phyloP scores from a whole-genome alignment of 1,140 invertebrate species.

The Platorchestia sp. region DNA sequence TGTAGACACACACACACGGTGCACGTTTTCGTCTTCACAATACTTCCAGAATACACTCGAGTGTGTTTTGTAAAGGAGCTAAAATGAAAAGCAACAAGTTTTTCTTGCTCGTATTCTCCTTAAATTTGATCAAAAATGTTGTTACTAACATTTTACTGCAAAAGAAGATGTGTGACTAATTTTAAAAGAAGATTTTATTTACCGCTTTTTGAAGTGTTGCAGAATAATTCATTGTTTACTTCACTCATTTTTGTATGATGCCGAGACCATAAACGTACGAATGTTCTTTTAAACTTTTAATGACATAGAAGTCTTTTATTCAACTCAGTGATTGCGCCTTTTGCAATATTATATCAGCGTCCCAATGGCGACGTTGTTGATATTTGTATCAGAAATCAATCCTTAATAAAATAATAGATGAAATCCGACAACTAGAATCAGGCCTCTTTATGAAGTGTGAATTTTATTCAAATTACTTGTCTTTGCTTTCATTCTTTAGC shows the following conservation, averaged over 20 bases:
- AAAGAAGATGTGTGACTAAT: neutral
- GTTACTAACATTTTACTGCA: neutral
- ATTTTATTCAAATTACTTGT: neutral
- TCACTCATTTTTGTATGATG: neutral
- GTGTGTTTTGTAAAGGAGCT: neutral
- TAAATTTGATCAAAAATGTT: neutral
- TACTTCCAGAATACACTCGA: neutral
- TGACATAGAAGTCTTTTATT: no score
- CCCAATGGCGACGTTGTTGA: neutral
- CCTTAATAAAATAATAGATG: no score
- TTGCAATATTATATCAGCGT: neutral
- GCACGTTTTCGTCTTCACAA: neutral
- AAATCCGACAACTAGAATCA: no score
- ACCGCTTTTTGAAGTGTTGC: neutral
- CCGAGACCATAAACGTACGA: neutral
- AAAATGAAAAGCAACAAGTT: neutral
- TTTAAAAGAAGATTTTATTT: neutral
- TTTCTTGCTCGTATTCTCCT: no score
- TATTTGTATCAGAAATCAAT: no score
- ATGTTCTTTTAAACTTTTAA: neutral
- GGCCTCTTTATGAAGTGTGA: no score
- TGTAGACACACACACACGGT: neutral
- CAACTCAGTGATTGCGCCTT: neutral
- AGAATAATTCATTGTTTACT: neutral
- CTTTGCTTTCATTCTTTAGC: neutral